Evolutionary conservation across 2,797 vertebrate genomes (phyloP).

Genomic region (Hypotaenidia philippensis): DNA sequence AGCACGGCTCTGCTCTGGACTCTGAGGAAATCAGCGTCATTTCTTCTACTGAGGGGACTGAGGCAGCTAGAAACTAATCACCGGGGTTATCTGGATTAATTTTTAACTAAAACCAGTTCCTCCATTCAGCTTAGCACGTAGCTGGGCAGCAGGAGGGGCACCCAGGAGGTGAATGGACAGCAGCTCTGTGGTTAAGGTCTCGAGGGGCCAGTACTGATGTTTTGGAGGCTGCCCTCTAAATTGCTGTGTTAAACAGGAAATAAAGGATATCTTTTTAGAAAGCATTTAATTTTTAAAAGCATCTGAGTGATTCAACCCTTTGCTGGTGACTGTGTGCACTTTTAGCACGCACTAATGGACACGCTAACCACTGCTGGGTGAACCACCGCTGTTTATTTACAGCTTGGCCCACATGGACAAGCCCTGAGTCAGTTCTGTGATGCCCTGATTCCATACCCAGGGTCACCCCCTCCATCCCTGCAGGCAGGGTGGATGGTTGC

Average conservation of each 20-base stretch:
- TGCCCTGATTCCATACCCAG: neutral
- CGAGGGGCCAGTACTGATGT: neutral
- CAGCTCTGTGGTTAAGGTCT: neutral
- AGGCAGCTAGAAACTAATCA: neutral
- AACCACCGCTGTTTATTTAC: fast-evolving
- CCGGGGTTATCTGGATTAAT: neutral
- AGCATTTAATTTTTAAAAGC: neutral
- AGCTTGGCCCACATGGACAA: neutral
- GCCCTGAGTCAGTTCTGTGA: neutral
- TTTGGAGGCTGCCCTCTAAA: neutral
- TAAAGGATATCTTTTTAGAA: neutral
- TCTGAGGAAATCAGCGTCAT: neutral
- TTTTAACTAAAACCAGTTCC: constrained; percentile 3
- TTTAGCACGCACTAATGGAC: fast-evolving
- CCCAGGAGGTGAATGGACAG: neutral
- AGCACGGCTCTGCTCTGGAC: neutral
- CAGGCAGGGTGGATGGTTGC: neutral
- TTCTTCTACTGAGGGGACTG: neutral
- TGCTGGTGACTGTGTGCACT: neutral
- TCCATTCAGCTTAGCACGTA: fast-evolving
- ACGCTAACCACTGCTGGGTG: neutral
- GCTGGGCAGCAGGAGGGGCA: neutral
- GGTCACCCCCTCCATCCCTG: neutral
- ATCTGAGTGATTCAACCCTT: neutral
- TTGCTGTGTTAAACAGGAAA: neutral